phyloP scores from a whole-genome alignment of 2,888 invertebrate species.

The Chloroclysta siterata region DNA sequence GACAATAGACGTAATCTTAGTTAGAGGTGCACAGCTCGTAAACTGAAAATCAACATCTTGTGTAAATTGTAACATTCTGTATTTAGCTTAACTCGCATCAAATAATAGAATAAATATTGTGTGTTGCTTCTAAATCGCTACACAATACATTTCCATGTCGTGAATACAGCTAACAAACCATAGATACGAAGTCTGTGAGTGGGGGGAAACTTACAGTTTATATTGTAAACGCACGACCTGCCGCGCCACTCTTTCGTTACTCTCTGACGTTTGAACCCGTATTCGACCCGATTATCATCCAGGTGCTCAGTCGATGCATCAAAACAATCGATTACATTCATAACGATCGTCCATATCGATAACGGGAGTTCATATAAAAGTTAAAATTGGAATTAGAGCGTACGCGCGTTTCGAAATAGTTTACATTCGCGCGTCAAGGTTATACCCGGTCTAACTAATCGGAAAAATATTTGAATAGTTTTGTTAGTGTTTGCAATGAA shows the following conservation, averaged over 20 bases:
- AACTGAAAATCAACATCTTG: too few relatives aligned
- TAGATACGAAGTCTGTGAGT: slow-evolving; percentile 43
- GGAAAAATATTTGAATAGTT: slow-evolving; percentile 17
- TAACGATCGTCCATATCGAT: too few relatives aligned
- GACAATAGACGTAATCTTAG: too few relatives aligned
- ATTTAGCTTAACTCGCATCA: background rate
- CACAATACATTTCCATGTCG: slow-evolving; percentile 41
- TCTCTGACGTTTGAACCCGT: slow-evolving; percentile 51
- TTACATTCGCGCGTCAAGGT: slow-evolving; percentile 22
- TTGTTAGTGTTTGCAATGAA: slow-evolving; percentile 15
- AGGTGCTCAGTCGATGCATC: background rate
- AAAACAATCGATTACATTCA: slow-evolving; percentile 6
- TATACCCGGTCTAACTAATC: slow-evolving; percentile 4
- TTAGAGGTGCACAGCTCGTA: too few relatives aligned
- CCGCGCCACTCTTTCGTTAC: slow-evolving; percentile 61
- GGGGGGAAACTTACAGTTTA: slow-evolving; percentile 66
- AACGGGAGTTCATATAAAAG: slow-evolving; percentile 16
- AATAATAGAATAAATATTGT: slow-evolving; percentile 8
- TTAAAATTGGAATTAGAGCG: slow-evolving; percentile 20
- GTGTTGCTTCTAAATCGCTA: slow-evolving; percentile 30
- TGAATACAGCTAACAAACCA: slow-evolving; percentile 34
- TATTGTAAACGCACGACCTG: slow-evolving; percentile 59
- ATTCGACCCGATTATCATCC: slow-evolving; percentile 32
- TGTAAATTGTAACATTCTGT: too few relatives aligned
- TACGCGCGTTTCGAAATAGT: slow-evolving; percentile 25